A percentile compares a stretch with the other conserved stretches of the same genome.
Evolutionary conservation across 2,113 vertebrate genomes (phyloP).

Genomic region (Hemibagrus wyckioides): DNA sequence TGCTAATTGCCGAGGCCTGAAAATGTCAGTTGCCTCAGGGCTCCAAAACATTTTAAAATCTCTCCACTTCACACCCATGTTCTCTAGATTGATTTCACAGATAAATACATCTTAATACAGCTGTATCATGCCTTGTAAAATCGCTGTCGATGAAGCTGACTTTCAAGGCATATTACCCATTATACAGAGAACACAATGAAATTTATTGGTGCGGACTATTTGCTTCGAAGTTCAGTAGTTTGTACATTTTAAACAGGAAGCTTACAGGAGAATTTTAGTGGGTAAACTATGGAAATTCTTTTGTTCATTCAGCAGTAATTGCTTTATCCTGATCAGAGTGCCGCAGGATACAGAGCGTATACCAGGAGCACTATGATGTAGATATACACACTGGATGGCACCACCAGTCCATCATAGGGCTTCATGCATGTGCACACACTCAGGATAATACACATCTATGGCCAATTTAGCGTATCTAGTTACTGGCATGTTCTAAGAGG

Average conservation of each 20-base stretch:
- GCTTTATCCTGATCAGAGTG: background rate
- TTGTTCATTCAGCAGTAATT: background rate
- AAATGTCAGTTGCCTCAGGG: conserved; percentile 49
- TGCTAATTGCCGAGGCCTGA: conserved; percentile 24
- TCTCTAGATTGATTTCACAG: conserved; percentile 21
- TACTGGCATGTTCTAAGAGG: too few species aligned
- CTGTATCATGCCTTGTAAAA: conserved; percentile 8
- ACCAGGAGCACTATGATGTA: background rate
- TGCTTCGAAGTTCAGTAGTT: background rate
- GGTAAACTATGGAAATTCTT: background rate
- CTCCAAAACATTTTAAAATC: conserved; percentile 33
- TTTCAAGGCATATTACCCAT: background rate
- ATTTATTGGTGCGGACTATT: background rate
- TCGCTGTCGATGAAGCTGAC: background rate
- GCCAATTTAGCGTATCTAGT: background rate
- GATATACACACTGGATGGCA: background rate
- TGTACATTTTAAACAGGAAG: background rate
- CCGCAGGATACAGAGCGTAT: background rate
- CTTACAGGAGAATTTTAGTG: background rate
- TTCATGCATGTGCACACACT: background rate
- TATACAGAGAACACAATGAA: background rate
- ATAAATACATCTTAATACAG: conserved; percentile 24
- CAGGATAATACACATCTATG: background rate
- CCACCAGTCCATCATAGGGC: background rate
- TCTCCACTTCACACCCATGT: background rate